These are phyloP conservation scores for Platyrinchus mystaceus DNA, from an alignment of 2,797 vertebrate species.

Conservation along the genomic window DNA sequence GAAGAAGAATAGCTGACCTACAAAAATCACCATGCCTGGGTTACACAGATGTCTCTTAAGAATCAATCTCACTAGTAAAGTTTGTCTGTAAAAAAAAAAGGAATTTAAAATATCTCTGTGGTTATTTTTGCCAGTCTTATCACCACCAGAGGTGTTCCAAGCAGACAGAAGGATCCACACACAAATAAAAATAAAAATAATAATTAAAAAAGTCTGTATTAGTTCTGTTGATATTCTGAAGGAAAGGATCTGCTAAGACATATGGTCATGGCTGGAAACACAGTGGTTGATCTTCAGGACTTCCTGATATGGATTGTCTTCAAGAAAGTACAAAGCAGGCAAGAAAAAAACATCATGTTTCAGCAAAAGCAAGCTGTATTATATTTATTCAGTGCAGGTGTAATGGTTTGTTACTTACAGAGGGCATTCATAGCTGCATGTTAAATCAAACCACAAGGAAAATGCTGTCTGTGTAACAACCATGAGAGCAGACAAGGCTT, in stretches of 20 bases:
- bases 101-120: neutral
- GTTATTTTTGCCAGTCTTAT: neutral
- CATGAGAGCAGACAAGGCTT: neutral
- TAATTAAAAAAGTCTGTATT: neutral
- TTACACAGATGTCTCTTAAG: neutral
- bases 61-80: neutral
- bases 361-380: neutral
- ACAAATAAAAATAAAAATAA: neutral
- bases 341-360: neutral
- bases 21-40: neutral
- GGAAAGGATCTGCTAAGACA: neutral
- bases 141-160: neutral
- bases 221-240: neutral
- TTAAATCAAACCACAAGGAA: constrained; percentile 1
- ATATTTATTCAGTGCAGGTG: neutral
- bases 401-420: neutral
- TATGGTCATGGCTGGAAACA: neutral
- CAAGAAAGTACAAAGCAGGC: neutral
- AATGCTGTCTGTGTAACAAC: neutral
- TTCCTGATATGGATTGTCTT: neutral
- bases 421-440: neutral
- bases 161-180: neutral
- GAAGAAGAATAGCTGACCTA: neutral
- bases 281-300: neutral
- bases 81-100: neutral